Evolutionary conservation across 2,888 invertebrate species (phyloP).

Genomic region (Acanthopleura granulata): DNA sequence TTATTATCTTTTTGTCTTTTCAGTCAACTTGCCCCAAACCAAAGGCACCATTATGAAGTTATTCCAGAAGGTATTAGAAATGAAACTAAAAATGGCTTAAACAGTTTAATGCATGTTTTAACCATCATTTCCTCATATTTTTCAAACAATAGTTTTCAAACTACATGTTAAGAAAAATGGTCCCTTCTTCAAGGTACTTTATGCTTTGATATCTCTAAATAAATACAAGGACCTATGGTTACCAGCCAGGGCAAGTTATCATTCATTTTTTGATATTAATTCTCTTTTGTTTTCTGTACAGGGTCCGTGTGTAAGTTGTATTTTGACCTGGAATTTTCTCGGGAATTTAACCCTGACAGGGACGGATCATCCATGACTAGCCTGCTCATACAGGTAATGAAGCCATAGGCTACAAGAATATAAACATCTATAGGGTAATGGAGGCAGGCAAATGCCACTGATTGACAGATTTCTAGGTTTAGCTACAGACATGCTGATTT

Average conservation of each 20-base stretch:
- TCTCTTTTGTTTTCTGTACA: slow-evolving; percentile 23
- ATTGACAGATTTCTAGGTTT: too few species aligned
- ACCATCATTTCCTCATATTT: not conserved
- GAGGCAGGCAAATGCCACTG: too few species aligned
- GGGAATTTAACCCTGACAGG: slow-evolving; percentile 67
- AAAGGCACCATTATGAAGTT: slow-evolving; percentile 65
- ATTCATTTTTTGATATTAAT: too few species aligned
- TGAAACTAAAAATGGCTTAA: not conserved
- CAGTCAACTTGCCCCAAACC: slow-evolving; percentile 50
- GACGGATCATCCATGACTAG: slow-evolving; percentile 72
- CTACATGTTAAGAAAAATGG: too few species aligned
- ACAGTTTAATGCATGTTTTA: not conserved
- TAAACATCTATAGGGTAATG: too few species aligned
- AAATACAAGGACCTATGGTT: too few species aligned
- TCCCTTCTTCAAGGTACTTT: too few species aligned
- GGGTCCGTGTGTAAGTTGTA: slow-evolving; percentile 74
- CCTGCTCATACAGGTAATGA: slow-evolving; percentile 69
- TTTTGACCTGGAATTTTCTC: slow-evolving; percentile 74
- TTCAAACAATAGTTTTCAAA: not conserved
- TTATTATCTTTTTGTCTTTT: slow-evolving; percentile 28
- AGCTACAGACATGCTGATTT: too few species aligned
- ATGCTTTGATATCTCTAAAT: too few species aligned
- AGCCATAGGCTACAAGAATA: too few species aligned
- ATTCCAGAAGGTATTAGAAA: slow-evolving; percentile 59
- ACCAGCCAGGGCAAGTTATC: too few species aligned